phyloP scores from a whole-genome alignment of 2,797 vertebrate species.

The Centroberyx gerrardi region DNA sequence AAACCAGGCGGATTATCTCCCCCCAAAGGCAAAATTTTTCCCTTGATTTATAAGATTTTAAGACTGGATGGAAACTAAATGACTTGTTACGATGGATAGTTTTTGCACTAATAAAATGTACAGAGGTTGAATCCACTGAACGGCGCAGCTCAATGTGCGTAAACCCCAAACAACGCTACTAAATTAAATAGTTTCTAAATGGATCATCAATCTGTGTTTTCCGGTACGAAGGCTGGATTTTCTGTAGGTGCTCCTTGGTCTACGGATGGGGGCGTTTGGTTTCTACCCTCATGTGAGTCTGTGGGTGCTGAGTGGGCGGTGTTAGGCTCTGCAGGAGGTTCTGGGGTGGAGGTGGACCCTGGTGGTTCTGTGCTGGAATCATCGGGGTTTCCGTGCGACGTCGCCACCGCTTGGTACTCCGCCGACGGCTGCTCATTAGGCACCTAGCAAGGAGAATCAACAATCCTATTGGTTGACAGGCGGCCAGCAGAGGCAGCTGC shows the following conservation, averaged over 20 bases:
- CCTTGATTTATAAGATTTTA: neutral
- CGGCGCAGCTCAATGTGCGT: neutral
- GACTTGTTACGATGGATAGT: neutral
- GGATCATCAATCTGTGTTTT: slow-evolving; percentile 24
- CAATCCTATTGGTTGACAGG: neutral
- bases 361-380: neutral
- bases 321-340: slow-evolving; percentile 28
- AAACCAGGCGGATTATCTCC: neutral
- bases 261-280: slow-evolving; percentile 27
- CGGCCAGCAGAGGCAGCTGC: neutral
- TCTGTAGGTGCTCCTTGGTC: neutral
- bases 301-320: slow-evolving; percentile 7
- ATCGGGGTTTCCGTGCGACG: neutral
- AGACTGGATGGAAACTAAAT: neutral
- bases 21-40: neutral
- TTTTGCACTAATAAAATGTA: slow-evolving; percentile 9
- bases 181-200: neutral
- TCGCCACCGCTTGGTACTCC: neutral
- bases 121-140: neutral
- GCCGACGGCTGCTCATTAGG: slow-evolving; percentile 26
- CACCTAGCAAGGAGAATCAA: slow-evolving; percentile 61
- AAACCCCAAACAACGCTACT: neutral
- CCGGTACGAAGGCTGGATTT: slow-evolving; percentile 11
- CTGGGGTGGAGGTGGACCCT: neutral
- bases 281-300: slow-evolving; percentile 21